Evolutionary conservation across 2,113 vertebrate species (phyloP).

Genomic region (Diphyllodes magnificus): DNA sequence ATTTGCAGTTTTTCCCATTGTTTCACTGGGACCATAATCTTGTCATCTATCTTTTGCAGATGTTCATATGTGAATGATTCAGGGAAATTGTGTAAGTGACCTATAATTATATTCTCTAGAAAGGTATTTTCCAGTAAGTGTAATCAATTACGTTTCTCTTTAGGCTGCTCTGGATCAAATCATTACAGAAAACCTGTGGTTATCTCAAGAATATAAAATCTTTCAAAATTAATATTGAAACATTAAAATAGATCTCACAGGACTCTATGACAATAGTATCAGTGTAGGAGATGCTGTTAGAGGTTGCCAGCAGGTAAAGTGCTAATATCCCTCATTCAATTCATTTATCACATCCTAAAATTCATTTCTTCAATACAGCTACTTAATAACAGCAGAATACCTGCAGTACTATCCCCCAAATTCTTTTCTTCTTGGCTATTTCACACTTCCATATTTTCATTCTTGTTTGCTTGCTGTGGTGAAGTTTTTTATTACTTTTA

Average conservation of each 20-base stretch:
- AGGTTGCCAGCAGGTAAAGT: conserved; percentile 57
- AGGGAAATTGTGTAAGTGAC: background rate
- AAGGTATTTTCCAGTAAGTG: background rate
- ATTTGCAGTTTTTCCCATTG: background rate
- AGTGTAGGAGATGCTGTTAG: background rate
- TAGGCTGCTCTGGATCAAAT: conserved; percentile 37
- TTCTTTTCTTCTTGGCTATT: background rate
- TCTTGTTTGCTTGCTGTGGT: background rate
- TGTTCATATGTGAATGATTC: background rate
- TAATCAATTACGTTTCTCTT: background rate
- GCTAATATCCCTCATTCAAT: background rate
- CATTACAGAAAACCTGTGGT: conserved; percentile 54
- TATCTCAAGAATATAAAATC: conserved; percentile 61
- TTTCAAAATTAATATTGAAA: conserved; percentile 20
- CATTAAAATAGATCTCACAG: conserved; percentile 37
- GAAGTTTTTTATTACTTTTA: background rate
- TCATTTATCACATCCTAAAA: background rate
- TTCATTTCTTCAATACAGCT: background rate
- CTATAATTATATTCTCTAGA: background rate
- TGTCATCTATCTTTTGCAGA: background rate
- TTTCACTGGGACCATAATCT: background rate
- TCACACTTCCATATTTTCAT: background rate
- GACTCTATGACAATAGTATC: conserved; percentile 6
- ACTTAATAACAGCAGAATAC: background rate
- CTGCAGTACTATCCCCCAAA: background rate